Conservation (phyloP, 92 coral and sea anemone species). For the Epizoanthus fatuus region DNA sequence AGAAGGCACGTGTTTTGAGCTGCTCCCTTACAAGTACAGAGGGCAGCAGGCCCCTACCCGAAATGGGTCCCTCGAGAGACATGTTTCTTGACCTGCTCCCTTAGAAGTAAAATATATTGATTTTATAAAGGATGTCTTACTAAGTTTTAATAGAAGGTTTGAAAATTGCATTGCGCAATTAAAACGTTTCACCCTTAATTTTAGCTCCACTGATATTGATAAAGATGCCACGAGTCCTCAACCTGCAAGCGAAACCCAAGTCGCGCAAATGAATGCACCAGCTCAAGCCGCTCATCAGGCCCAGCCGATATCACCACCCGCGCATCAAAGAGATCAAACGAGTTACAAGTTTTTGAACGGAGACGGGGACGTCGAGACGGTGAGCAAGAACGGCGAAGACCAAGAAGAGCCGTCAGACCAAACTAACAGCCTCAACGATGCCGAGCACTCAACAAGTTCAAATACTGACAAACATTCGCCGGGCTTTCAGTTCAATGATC, state of each 20-base stretch:
- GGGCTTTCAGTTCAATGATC: constrained; percentile 12
- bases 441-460: background rate
- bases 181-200: too few species aligned
- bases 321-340: constrained; percentile 6
- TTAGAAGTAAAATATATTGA: too few species aligned
- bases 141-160: too few species aligned
- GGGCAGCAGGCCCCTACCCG: too few species aligned
- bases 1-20: too few species aligned
- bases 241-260: background rate
- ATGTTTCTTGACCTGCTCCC: too few species aligned
- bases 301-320: background rate
- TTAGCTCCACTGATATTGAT: background rate
- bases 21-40: too few species aligned
- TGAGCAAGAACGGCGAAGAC: constrained; percentile 1
- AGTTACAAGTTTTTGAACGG: constrained; percentile 1
- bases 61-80: too few species aligned
- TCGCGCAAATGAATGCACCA: background rate
- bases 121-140: too few species aligned
- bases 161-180: too few species aligned
- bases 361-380: background rate
- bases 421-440: background rate
- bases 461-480: background rate
- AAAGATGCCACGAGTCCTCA: background rate
- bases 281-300: background rate
- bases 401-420: background rate